Evolutionary conservation across 2,797 vertebrate genomes (phyloP).

Genomic region (Urocyon cinereoargenteus): DNA sequence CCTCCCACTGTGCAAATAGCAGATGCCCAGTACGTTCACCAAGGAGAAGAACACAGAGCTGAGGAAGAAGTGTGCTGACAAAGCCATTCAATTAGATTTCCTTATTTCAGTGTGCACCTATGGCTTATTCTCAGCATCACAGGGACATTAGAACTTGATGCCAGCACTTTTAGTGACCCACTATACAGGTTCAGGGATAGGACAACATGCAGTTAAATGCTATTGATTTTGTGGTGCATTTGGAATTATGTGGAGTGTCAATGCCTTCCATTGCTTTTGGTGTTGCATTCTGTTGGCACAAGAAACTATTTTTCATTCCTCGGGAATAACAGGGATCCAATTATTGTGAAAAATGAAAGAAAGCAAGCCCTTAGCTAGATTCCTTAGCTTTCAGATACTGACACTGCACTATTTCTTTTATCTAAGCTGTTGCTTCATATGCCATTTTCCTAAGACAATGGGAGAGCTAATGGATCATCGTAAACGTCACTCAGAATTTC

Average conservation of each 20-base stretch:
- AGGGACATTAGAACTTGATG: not conserved
- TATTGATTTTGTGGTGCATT: not conserved
- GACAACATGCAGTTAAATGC: not conserved
- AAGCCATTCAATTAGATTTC: not conserved
- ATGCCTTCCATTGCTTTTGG: not conserved
- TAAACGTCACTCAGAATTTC: slow-evolving; percentile 24
- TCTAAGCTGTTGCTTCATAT: not conserved
- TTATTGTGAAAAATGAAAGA: slow-evolving; percentile 69
- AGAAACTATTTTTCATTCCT: slow-evolving; percentile 50
- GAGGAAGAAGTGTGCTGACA: not conserved
- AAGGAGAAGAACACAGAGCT: fast-evolving
- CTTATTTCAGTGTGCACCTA: not conserved
- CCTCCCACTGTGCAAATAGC: not conserved
- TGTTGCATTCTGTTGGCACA: slow-evolving; percentile 37
- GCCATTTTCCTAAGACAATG: slow-evolving; percentile 56
- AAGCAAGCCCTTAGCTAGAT: slow-evolving; percentile 17
- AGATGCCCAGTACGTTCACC: not conserved
- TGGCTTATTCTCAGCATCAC: not conserved
- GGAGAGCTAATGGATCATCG: not conserved
- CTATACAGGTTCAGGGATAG: not conserved
- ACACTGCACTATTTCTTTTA: not conserved
- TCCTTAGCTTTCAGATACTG: slow-evolving; percentile 7
- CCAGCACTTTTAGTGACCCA: not conserved
- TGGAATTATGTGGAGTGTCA: not conserved
- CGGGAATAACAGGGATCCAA: slow-evolving; percentile 64